Evolutionary conservation across 2,797 vertebrate species (phyloP).

Genomic region (Kryptopterus vitreolus): DNA sequence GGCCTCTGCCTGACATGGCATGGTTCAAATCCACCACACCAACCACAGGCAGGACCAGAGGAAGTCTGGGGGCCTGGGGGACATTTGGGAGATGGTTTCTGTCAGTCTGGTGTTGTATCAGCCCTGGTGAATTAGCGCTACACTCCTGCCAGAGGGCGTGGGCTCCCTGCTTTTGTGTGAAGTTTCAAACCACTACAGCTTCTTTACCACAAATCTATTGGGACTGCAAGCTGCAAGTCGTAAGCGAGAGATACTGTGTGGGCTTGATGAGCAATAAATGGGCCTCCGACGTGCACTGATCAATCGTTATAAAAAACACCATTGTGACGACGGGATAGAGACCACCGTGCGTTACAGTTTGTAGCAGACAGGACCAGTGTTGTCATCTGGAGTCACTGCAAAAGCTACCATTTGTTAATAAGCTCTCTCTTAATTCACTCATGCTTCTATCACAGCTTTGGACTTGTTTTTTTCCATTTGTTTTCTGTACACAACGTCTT

Average conservation of each 20-base stretch:
- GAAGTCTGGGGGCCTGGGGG: constrained; percentile 16
- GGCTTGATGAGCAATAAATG: constrained; percentile 27
- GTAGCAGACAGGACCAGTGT: constrained; percentile 56
- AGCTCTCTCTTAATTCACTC: neutral
- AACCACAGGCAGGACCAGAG: constrained; percentile 48
- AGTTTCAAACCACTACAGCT: constrained; percentile 1
- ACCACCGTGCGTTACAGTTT: constrained; percentile 49
- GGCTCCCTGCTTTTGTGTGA: constrained; percentile 17
- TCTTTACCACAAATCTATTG: constrained; percentile 23
- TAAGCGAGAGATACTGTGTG: constrained; percentile 1
- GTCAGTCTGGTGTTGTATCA: constrained; percentile 24
- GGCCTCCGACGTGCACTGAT: constrained; percentile 35
- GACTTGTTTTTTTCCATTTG: constrained; percentile 2
- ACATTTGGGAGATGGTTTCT: constrained; percentile 21
- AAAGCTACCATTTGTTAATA: neutral
- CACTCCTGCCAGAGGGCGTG: neutral
- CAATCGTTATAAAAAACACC: constrained; percentile 59
- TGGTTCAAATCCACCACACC: constrained; percentile 59
- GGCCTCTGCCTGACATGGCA: constrained; percentile 65
- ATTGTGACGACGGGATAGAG: constrained; percentile 29
- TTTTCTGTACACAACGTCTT: neutral
- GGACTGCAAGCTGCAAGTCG: neutral
- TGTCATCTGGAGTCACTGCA: constrained; percentile 48
- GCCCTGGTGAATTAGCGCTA: constrained; percentile 28
- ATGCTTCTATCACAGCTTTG: neutral